Evolutionary conservation across 1,140 invertebrate species (phyloP).

Genomic region (Ephestia elutella): DNA sequence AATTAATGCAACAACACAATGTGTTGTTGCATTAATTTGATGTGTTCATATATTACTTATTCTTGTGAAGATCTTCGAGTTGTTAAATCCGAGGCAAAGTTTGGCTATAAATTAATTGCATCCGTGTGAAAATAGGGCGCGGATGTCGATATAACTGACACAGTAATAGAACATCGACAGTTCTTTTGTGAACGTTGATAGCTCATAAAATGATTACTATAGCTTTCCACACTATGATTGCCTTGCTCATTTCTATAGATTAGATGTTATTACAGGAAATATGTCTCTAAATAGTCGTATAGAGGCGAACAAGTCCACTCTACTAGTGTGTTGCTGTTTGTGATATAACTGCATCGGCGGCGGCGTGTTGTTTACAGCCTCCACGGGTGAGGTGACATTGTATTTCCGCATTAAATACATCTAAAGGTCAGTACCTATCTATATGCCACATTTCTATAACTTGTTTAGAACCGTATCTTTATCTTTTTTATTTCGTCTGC

Average conservation of each 20-base stretch:
- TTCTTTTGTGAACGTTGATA: conserved; percentile 2
- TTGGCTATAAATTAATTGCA: not conserved
- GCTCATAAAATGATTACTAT: not conserved
- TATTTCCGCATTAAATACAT: conserved; percentile 17
- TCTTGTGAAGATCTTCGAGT: no score
- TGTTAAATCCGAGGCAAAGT: no score
- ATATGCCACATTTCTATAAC: not conserved
- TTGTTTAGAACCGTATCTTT: not conserved
- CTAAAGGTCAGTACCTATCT: conserved; percentile 11
- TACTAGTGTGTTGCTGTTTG: not conserved
- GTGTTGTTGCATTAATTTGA: no score
- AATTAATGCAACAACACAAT: no score
- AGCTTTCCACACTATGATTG: not conserved
- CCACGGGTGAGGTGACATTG: conserved; percentile 11
- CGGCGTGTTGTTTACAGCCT: conserved; percentile 8
- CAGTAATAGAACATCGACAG: not conserved
- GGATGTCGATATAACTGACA: not conserved
- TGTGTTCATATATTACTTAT: no score
- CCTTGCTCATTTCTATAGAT: not conserved
- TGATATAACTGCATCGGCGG: not conserved
- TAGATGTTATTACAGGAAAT: conserved; percentile 6
- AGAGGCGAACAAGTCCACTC: conserved; percentile 12
- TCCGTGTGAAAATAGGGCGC: not conserved
- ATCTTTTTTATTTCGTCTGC: not conserved
- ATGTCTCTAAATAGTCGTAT: not conserved